These are phyloP conservation scores for Diceros bicornis DNA, from an alignment of 2,797 vertebrate genomes.

Conservation along the genomic window DNA sequence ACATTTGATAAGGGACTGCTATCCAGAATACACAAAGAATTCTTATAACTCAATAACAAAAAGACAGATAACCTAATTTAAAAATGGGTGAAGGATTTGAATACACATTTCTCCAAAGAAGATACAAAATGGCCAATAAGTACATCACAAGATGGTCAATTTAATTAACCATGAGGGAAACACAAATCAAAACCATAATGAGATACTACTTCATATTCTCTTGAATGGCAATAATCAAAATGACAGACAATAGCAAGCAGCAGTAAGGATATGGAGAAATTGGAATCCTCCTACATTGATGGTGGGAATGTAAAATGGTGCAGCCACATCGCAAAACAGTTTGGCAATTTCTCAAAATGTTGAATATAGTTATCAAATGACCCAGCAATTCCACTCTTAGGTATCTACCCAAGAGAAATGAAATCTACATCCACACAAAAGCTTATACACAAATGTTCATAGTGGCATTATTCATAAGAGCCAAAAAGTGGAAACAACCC, in stretches of 20 bases:
- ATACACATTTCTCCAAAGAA: not conserved
- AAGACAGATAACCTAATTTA: not conserved
- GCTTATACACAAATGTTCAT: not conserved
- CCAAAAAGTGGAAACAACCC: not conserved
- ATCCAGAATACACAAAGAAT: not conserved
- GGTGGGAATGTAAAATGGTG: not conserved
- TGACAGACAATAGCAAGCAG: not conserved
- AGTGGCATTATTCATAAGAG: not conserved
- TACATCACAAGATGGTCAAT: not conserved
- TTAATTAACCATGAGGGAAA: not conserved
- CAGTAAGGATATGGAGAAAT: not conserved
- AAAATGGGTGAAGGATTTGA: slow-evolving; percentile 2
- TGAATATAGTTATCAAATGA: not conserved
- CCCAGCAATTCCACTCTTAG: not conserved
- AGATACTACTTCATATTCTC: not conserved
- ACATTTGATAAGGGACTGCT: not conserved
- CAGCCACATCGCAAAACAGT: not conserved
- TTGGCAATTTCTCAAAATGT: not conserved
- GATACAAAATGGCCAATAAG: not conserved
- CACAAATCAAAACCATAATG: not conserved
- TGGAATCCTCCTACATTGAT: not conserved
- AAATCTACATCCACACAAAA: not conserved
- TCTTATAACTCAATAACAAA: not conserved
- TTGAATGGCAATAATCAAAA: not conserved
- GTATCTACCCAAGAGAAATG: not conserved